Evolutionary conservation across 1,140 invertebrate genomes (phyloP).

Genomic region (Drosophila saltans): DNA sequence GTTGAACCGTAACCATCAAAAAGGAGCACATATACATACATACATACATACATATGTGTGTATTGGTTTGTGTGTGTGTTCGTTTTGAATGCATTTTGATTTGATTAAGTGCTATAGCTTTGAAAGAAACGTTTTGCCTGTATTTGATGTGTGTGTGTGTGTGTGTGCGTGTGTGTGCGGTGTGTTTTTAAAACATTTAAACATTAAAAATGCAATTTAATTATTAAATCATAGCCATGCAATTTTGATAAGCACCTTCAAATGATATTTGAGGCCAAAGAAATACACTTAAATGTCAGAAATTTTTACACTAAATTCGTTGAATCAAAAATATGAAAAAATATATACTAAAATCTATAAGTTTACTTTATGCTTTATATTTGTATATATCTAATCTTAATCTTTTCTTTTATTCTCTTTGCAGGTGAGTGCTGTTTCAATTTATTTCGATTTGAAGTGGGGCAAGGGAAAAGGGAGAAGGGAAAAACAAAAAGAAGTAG

Average conservation of each 20-base stretch:
- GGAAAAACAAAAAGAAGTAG: not conserved
- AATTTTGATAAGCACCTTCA: not conserved
- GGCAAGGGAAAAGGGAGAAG: not conserved
- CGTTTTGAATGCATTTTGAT: conserved; percentile 25
- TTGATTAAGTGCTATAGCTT: conserved; percentile 32
- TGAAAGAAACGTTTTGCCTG: conserved; percentile 12
- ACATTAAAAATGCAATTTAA: conserved; percentile 15
- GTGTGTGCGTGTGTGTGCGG: not conserved
- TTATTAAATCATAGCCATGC: conserved; percentile 5
- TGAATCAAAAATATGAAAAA: no score
- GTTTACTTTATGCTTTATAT: no score
- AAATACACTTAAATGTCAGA: not conserved
- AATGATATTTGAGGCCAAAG: not conserved
- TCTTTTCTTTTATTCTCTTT: conserved; percentile 38
- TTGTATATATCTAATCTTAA: not conserved
- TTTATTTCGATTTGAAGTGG: conserved; percentile 45
- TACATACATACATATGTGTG: not conserved
- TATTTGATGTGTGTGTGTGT: not conserved
- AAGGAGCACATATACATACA: not conserved
- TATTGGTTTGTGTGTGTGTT: not conserved
- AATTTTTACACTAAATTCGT: not conserved
- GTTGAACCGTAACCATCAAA: conserved; percentile 2
- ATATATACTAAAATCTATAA: no score
- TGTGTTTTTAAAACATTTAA: conserved; percentile 1
- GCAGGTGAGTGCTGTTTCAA: conserved; percentile 65